Evolutionary conservation across 2,797 vertebrate genomes (phyloP), one percentile per base, ranked within the genome.

Genomic region (Trichosurus vulpecula): DNA sequence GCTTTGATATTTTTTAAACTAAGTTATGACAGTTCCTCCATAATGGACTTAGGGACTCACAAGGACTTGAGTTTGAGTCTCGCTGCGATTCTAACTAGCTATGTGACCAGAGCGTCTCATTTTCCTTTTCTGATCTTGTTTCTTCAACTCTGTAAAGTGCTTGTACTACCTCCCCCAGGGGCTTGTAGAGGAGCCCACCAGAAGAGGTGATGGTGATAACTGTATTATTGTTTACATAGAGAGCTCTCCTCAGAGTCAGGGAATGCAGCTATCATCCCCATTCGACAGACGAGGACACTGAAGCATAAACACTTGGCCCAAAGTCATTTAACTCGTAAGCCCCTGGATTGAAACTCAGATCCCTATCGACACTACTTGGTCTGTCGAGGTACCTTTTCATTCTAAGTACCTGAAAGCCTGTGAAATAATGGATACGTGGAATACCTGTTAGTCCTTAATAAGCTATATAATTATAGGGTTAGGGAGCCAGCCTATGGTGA

Each of bases 1-100:
- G 35, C 94, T 93, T 96, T 93, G 96, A 91, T 81, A 54, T 95
- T 95, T 96, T 74, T 41, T 22, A 74, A 92, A 90, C 97, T 95
- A 95, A 90, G 52, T 54, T 25, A 13, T 94, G 90, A 87, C 92
- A 87, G 57, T 92, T 93, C 19, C n/a, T 74, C 92, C 93, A 92
- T 12, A 95, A 95, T 90, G 56, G 11, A 90, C 31, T 22, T 95
- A 95, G 93, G 93, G 89, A 91, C 92, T 90, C 96, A 30, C 29
- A 81, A 93, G 61, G 35, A 87, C 92, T 94, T 95, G 61, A 51
- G 52, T 93, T 74, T 74, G 66, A 74, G 16, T 74, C n/a, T n/a
- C 31, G 2, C 30, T 35, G 58, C 66, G 61, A 66, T 66, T 66
- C 61, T 74, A 41, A 74, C n/a, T 41, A 41, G 66, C n/a, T 74